Conservation (phyloP, 2,113 vertebrate genomes). For the Egretta garzetta region DNA sequence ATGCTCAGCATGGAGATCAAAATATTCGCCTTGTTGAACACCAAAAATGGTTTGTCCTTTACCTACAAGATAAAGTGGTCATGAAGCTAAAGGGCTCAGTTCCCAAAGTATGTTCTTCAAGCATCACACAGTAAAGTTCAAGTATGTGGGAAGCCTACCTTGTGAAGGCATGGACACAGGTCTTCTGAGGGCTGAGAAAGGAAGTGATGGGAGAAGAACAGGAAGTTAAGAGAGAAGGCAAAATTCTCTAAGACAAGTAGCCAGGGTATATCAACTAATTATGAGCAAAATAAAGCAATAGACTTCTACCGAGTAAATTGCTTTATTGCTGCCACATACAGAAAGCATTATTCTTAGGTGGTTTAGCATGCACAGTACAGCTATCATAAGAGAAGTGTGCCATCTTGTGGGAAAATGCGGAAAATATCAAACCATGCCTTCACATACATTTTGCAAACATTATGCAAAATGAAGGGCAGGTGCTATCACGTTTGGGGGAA, state of each 20-base stretch:
- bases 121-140: background rate
- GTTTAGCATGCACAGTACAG: background rate
- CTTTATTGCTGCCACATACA: background rate
- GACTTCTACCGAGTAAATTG: background rate
- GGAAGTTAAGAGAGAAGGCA: background rate
- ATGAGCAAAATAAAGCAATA: background rate
- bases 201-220: background rate
- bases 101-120: background rate
- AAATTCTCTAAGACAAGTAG: background rate
- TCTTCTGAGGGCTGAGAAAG: background rate
- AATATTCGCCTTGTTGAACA: background rate
- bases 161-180: background rate
- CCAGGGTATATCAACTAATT: background rate
- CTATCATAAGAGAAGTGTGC: constrained; percentile 32
- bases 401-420: constrained; percentile 60
- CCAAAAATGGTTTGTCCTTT: background rate
- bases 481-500: background rate
- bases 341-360: background rate
- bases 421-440: background rate
- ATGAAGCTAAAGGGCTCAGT: background rate
- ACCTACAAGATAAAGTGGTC: background rate
- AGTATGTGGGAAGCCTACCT: background rate
- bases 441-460: background rate
- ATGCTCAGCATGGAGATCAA: background rate
- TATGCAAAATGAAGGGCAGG: background rate